Base-by-base conservation (phyloP, 2,797 vertebrate species). In the Anguilla obscura region DNA sequence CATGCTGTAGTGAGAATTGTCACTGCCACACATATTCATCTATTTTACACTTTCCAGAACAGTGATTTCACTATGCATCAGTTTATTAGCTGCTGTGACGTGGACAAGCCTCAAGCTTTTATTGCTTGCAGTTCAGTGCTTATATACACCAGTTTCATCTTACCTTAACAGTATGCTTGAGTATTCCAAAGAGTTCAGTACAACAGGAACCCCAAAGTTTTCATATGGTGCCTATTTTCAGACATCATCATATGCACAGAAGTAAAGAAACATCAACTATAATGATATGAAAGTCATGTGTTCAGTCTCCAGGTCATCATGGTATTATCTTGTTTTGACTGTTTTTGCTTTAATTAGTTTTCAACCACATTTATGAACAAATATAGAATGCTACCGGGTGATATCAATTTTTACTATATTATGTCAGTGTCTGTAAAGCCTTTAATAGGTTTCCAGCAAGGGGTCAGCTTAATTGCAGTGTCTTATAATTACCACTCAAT, bases 1-100 rank as follows among this genome's bases (percentile, higher is more conserved):
- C 71, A 76, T 8, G 63, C 24, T 69, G 63, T 69, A 69, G 63
- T 69, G 63, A 69, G n/a, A 27, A 69, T 8, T 27, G n/a, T 69
- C 63, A 69, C 24, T 69, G 71, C 33, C 30, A 14, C 71, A 76
- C 71, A 76, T 69, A 69, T 69, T 69, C 63, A 69, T 69, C n/a
- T 69, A 69, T 69, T 69, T 69, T 69, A 27, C 63, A 69, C 63
- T 69, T 27, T 69, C 63, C 63, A 69, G 63, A 69, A 69, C 63
- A 27, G 63, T 69, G 63, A 69, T 69, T 24, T 69, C 63, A 69
- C n/a, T n/a, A 27, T 69, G 63, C 63, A 27, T 27, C 63, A 69
- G 27, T 69, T 69, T 69, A 69, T 69, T 69, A 69, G 63, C n/a
- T 69, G 63, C 27, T 58, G 56, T 58, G 56, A 3, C 56, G 14